A percentile compares a stretch with the other conserved stretches of the same genome.
Evolutionary conservation across 2,797 vertebrate genomes (phyloP).

Genomic region (Lutjanus campechanus): DNA sequence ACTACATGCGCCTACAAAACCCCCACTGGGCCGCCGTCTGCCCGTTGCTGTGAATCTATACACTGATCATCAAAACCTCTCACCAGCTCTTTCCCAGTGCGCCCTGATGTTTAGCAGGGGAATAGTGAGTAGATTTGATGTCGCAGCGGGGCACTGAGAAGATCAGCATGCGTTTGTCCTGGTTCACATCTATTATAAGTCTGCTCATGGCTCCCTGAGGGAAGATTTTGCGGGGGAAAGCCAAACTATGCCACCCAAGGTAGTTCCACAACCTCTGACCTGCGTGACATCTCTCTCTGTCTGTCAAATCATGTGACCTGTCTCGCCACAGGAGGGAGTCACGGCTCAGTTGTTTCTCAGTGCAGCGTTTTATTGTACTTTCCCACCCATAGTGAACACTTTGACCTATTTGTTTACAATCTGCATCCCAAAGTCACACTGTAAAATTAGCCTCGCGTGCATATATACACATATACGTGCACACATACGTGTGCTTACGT

Average conservation of each 20-base stretch:
- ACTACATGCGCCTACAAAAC: background rate
- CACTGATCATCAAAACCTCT: slow-evolving; percentile 37
- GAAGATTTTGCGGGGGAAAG: slow-evolving; percentile 58
- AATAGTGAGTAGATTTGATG: slow-evolving; percentile 40
- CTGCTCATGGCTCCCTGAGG: slow-evolving; percentile 68
- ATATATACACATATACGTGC: background rate
- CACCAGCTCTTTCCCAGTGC: slow-evolving; percentile 52
- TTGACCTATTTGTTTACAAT: slow-evolving; percentile 51
- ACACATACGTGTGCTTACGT: background rate
- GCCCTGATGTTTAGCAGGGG: slow-evolving; percentile 45
- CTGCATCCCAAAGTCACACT: slow-evolving; percentile 10
- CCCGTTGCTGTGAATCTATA: slow-evolving; percentile 21
- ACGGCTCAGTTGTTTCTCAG: slow-evolving; percentile 55
- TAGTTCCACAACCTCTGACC: slow-evolving; percentile 79
- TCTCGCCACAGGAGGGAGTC: slow-evolving; percentile 56
- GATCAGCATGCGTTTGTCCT: slow-evolving; percentile 41
- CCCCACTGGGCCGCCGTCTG: background rate
- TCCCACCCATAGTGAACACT: slow-evolving; percentile 40
- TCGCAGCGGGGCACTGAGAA: slow-evolving; percentile 46
- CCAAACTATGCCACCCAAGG: slow-evolving; percentile 81
- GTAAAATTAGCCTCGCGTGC: slow-evolving; percentile 8
- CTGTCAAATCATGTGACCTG: slow-evolving; percentile 63
- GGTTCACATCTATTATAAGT: slow-evolving; percentile 73
- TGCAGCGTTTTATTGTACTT: slow-evolving; percentile 69
- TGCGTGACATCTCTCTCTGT: slow-evolving; percentile 61